A percentile compares a stretch with the other conserved stretches of the same genome.
Evolutionary conservation across 1,140 invertebrate genomes (phyloP).

Genomic region (Macrosteles quadrilineatus): DNA sequence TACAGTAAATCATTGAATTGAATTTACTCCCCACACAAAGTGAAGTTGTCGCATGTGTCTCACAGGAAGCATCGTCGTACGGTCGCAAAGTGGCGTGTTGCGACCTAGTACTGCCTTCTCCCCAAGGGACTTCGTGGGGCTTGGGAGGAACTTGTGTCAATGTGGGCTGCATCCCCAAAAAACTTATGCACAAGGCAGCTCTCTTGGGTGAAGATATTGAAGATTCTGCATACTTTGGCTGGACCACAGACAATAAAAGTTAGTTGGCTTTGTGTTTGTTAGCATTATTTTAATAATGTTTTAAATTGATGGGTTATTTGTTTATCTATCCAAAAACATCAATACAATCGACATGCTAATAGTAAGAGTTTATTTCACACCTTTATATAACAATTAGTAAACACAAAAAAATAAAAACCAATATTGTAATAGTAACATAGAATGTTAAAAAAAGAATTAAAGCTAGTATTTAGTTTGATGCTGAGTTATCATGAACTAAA

Average conservation of each 20-base stretch:
- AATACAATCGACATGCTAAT: too few species aligned
- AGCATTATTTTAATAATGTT: too few species aligned
- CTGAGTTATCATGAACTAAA: too few species aligned
- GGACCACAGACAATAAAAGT: constrained; percentile 43
- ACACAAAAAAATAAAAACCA: too few species aligned
- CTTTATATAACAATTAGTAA: too few species aligned
- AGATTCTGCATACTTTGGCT: constrained; percentile 56
- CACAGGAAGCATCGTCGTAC: constrained; percentile 53
- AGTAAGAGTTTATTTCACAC: too few species aligned
- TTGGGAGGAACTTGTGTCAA: constrained; percentile 70
- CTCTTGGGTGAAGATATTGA: constrained; percentile 44
- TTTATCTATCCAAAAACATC: too few species aligned
- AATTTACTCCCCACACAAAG: not conserved
- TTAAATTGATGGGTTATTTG: too few species aligned
- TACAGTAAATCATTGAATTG: not conserved
- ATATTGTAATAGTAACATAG: too few species aligned
- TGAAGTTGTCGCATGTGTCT: constrained; percentile 33
- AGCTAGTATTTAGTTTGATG: too few species aligned
- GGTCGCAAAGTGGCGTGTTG: constrained; percentile 64
- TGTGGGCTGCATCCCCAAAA: constrained; percentile 72
- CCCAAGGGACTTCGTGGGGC: constrained; percentile 56
- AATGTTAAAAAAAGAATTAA: too few species aligned
- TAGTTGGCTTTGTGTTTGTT: too few species aligned
- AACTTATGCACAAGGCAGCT: constrained; percentile 63
- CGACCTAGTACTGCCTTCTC: constrained; percentile 63